Base-by-base conservation (phyloP, 2,888 invertebrate genomes). In the Drosophila anomelani region DNA sequence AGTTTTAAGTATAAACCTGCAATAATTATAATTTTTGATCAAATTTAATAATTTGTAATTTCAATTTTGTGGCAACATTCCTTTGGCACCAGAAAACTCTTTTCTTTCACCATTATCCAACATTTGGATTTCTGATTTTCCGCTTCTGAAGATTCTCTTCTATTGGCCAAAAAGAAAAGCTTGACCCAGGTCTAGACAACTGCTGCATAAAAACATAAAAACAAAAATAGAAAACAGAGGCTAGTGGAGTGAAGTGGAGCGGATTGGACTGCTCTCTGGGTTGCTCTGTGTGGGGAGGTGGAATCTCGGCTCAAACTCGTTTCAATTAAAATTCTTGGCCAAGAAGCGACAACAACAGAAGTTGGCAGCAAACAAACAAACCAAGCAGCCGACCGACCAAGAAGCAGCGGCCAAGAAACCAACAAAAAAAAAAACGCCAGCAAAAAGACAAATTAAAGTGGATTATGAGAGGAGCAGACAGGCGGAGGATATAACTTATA, bases 291-390 rank as follows among this genome's bases (percentile, higher is more conserved):
- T 47, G 43, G 56, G 44, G 34, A 41, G 56, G 57, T 23, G 41
- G 41, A 58, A 55, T 9, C 61, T 49, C 44, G 58, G 76, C 81
- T 71, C 66, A 84, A 89, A 90, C 81, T 84, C 79, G 90, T 85
- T 89, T 88, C 90, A 89, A 89, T 89, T 89, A 88, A 89, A 89
- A 89, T 90, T 90, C 88, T 81, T 87, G 62, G 60, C 63, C 57
- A 70, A 61, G 66, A 71, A 70, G 71, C 68, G 76, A 76, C 77
- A 80, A 71, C 71, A 74, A 72, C 75, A 77, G 63, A 67, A 79
- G 49, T 59, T 53, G 67, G 44, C 59, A 77, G 46, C 70, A 73
- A 63, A 71, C 78, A 69, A 55, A 68, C 78, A 75, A 51, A 78
- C 56, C 55, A 61, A 47, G 32, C 61, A 44, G 26, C 26, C 17